Percentiles rank a stretch among this genome's conserved stretches.
Conservation (phyloP, 2,113 vertebrate species). For the Notothenia coriiceps region DNA sequence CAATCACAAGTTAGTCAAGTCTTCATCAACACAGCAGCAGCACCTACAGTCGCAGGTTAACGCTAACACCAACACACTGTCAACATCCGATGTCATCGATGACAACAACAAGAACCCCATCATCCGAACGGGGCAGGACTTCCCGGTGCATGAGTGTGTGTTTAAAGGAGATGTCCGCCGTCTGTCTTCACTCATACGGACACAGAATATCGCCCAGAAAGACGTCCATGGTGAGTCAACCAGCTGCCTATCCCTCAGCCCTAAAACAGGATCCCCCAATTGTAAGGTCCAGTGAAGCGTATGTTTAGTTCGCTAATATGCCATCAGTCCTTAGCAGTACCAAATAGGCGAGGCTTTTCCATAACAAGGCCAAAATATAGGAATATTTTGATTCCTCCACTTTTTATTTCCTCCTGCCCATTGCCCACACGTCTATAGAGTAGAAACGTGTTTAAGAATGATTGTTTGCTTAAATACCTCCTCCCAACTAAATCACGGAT, state of each 20-base stretch:
- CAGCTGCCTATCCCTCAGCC: constrained; percentile 3
- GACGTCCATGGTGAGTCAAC: constrained; percentile 92
- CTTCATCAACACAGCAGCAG: constrained; percentile 80
- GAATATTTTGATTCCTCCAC: not conserved
- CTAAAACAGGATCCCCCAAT: not conserved
- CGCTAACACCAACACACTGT: constrained; percentile 76
- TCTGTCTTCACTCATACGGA: constrained; percentile 95
- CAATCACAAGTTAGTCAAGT: constrained; percentile 87
- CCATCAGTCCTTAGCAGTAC: constrained; percentile 22
- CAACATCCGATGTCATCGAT: constrained; percentile 76
- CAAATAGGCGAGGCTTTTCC: constrained; percentile 42
- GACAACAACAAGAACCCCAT: constrained; percentile 86
- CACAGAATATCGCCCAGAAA: constrained; percentile 96
- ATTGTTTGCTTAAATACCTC: not conserved
- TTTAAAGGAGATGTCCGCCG: constrained; percentile 95
- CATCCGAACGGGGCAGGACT: constrained; percentile 81
- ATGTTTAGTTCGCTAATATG: constrained; percentile 33
- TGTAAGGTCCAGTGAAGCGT: constrained; percentile 34
- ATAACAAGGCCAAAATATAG: constrained; percentile 6
- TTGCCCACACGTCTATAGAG: not conserved
- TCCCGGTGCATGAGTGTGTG: constrained; percentile 97
- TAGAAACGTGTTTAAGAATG: not conserved
- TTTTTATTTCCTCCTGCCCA: not conserved
- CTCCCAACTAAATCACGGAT: not conserved
- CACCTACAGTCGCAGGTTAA: constrained; percentile 82